Conservation (phyloP, 2,888 invertebrate species). For the Cosmia trapezina region DNA sequence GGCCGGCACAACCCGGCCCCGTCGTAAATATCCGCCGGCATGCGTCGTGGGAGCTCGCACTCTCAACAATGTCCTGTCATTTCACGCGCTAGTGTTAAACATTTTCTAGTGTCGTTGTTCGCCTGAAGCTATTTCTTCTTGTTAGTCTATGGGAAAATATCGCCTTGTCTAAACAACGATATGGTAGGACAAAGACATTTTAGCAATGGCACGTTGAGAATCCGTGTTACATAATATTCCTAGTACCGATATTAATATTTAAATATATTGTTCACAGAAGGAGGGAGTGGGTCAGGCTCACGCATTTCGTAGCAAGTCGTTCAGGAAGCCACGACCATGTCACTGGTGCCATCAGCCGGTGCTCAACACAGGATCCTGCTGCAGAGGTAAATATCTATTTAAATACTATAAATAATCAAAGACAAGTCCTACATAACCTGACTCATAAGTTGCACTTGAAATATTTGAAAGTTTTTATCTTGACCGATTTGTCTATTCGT, state of each 20-base stretch:
- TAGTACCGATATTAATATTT: conserved; percentile 3
- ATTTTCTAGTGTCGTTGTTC: conserved; percentile 66
- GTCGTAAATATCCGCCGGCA: conserved; percentile 72
- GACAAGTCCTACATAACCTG: not conserved
- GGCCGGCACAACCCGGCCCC: conserved; percentile 62
- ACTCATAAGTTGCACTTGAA: conserved; percentile 41
- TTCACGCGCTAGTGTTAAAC: conserved; percentile 77
- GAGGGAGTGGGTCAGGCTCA: conserved; percentile 93
- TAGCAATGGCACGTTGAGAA: conserved; percentile 19
- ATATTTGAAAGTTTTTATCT: conserved; percentile 55
- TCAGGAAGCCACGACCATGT: conserved; percentile 94
- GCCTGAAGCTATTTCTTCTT: conserved; percentile 73
- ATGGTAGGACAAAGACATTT: conserved; percentile 42
- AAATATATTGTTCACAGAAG: conserved; percentile 89
- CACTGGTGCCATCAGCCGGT: conserved; percentile 95
- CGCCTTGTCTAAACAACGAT: conserved; percentile 56
- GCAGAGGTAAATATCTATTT: conserved; percentile 91
- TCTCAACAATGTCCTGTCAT: conserved; percentile 73
- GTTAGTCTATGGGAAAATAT: conserved; percentile 68
- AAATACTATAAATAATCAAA: not conserved
- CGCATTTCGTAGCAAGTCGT: conserved; percentile 93
- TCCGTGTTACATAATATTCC: not conserved
- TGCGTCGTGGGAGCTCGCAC: conserved; percentile 66
- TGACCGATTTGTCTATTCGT: conserved; percentile 56
- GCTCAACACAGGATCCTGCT: conserved; percentile 93